Base-by-base conservation (phyloP, 2,888 invertebrate genomes). In the Xylota segnis region DNA sequence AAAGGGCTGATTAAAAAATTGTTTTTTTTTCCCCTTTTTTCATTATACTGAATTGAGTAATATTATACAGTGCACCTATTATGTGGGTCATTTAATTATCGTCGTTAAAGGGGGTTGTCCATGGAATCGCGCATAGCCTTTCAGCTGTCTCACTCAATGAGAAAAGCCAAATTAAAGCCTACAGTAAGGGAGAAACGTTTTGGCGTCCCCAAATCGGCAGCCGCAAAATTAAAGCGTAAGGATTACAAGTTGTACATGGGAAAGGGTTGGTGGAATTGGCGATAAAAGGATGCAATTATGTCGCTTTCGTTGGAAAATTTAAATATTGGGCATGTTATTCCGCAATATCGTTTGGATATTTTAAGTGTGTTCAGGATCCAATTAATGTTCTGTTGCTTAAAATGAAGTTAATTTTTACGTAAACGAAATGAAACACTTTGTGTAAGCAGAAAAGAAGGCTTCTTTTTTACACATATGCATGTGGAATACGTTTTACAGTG, bases 51-150 rank as follows among this genome's bases (percentile, higher is more conserved):
- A 75, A 82, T 82, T 82, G 75, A 82, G 81, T 82, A 75, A 75
- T 82, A 82, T 75, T 63, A 61, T 63, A 63, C 47, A 37, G 61
- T 75, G 70, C 54, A 70, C 75, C 68, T 58, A 75, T 82, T 75
- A 75, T 82, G 68, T 82, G 81, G 81, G 81, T 82, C 81, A 82
- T 82, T 82, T 82, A 75, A 82, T 82, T 82, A 82, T 75, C 37
- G 45, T 54, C 61, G 54, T 68, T 75, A 63, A 75, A 75, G 43
- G 37, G 10, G 75, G 74, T 43, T 37, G 63, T 71, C 56, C 54
- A 34, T 63, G 71, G 54, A 47, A 63, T 56, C 58, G 72, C 56
- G 43, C 50, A 32, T 40, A 70, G 61, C 81, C 74, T 52, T 68
- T 61, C 68, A 50, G 75, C 61, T 70, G 68, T 68, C 61, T 54